Evolutionary conservation across 2,113 vertebrate genomes (phyloP).

Genomic region (Pogona vitticeps): DNA sequence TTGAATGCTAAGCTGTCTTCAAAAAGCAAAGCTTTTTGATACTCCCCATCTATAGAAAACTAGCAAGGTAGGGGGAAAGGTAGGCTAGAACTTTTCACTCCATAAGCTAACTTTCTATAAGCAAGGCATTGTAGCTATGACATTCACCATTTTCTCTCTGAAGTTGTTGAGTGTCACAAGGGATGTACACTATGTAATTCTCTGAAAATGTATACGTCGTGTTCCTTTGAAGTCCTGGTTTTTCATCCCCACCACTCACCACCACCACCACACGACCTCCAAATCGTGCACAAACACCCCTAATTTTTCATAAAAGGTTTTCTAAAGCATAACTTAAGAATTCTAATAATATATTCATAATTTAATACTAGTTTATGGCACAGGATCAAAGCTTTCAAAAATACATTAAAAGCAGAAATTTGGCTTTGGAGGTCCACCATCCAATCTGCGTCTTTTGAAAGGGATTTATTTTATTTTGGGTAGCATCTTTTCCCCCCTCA

Average conservation of each 20-base stretch:
- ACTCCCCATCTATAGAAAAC: not conserved
- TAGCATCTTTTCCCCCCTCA: not conserved
- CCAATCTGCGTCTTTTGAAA: conserved; percentile 38
- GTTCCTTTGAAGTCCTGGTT: not conserved
- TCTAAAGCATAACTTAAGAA: conserved; percentile 2
- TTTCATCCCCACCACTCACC: not conserved
- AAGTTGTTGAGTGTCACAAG: too few relatives aligned
- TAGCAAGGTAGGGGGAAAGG: not conserved
- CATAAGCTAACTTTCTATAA: not conserved
- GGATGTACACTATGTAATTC: not conserved
- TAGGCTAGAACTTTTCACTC: not conserved
- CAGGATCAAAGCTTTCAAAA: conserved; percentile 8
- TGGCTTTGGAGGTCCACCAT: conserved; percentile 29
- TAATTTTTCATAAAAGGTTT: not conserved
- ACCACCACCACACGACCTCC: not conserved
- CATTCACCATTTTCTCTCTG: not conserved
- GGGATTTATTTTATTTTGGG: conserved; percentile 22
- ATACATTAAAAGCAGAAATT: conserved; percentile 22
- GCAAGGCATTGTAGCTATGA: not conserved
- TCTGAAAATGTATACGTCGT: not conserved
- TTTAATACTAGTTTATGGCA: conserved; percentile 14
- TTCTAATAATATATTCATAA: not conserved
- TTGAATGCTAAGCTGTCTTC: not conserved
- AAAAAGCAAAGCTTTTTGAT: not conserved
- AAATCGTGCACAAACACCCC: not conserved